phyloP scores from a whole-genome alignment of 2,888 invertebrate species.

The Pachliopta kotzebuea region DNA sequence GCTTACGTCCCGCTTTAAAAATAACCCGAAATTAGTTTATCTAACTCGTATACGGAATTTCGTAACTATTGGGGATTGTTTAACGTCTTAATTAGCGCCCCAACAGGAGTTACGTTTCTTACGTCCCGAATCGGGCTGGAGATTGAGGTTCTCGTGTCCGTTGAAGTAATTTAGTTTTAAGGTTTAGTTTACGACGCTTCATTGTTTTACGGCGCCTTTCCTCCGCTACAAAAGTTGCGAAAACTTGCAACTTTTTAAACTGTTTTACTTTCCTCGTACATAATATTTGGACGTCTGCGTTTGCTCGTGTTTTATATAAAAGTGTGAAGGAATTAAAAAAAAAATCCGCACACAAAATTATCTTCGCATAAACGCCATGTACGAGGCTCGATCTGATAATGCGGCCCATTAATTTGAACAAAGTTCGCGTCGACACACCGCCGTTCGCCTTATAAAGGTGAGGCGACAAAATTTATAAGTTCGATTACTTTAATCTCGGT shows the following conservation, averaged over 20 bases:
- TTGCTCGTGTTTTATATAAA: slow-evolving; percentile 40
- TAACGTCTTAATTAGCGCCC: slow-evolving; percentile 71
- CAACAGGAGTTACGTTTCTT: slow-evolving; percentile 50
- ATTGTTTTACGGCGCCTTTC: slow-evolving; percentile 55
- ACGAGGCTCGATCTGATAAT: slow-evolving; percentile 78
- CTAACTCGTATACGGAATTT: slow-evolving; percentile 70
- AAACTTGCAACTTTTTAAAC: slow-evolving; percentile 30
- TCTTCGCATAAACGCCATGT: slow-evolving; percentile 80
- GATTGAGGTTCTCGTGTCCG: slow-evolving; percentile 55
- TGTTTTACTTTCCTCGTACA: slow-evolving; percentile 28
- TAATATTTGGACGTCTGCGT: slow-evolving; percentile 42
- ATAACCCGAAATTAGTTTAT: slow-evolving; percentile 70
- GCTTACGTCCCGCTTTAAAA: slow-evolving; percentile 54
- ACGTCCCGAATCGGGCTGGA: slow-evolving; percentile 50
- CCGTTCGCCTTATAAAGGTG: slow-evolving; percentile 77
- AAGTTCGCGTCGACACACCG: slow-evolving; percentile 77
- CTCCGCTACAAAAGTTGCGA: slow-evolving; percentile 32
- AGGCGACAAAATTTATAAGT: slow-evolving; percentile 81
- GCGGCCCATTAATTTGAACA: slow-evolving; percentile 78
- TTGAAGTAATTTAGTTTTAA: slow-evolving; percentile 55
- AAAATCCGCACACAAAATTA: slow-evolving; percentile 73
- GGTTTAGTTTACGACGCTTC: slow-evolving; percentile 53
- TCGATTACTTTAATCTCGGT: slow-evolving; percentile 81
- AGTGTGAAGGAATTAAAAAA: slow-evolving; percentile 63
- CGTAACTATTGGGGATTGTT: slow-evolving; percentile 71